Base-by-base conservation (phyloP, 2,888 invertebrate species). In the Troilus luridus region DNA sequence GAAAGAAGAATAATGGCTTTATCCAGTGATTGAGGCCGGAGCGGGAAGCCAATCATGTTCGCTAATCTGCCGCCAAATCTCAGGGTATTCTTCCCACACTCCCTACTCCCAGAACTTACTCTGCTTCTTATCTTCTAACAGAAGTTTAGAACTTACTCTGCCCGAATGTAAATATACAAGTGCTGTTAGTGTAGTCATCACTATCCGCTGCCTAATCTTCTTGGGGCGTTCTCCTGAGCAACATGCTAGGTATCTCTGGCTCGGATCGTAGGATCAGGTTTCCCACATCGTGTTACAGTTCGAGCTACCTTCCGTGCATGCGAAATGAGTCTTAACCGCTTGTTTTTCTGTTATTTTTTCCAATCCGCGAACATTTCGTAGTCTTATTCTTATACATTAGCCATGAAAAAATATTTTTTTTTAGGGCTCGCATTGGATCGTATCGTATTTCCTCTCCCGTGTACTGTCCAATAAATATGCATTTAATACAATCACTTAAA, bases 241-340 rank as follows among this genome's bases (percentile, higher is more conserved):
- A 77, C 72, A 41, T 41, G 72, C 12, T 77, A 27, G 17, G 12
- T 77, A 41, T 77, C 41, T 77, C 19, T 17, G 12, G 27, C 9
- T 41, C 6, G 41, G 72, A 77, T 77, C 72, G 72, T 0, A 21
- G 72, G 27, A 41, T 77, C 72, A 77, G 72, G 72, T 77, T 77
- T 77, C 72, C 72, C 17, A 77, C 27, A 72, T 14, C 24, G 72
- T 77, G 41, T 77, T 77, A 27, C 72, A 77, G 72, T 77, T 77
- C 19, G 41, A 27, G 19, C 72, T 77, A 77, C 41, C 72, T 27
- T 77, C 72, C 41, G 17, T 41, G 72, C 27, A 77, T 77, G 72
- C 72, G 72, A 77, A 77, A 77, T 77, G 72, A 77, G 72, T 27
- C 24, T 41, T 41, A 17, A 27, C 27, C 72, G 8, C 17, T 7